Evolutionary conservation across 1,140 invertebrate genomes (phyloP).

Genomic region (Brachionus paranguensis): DNA sequence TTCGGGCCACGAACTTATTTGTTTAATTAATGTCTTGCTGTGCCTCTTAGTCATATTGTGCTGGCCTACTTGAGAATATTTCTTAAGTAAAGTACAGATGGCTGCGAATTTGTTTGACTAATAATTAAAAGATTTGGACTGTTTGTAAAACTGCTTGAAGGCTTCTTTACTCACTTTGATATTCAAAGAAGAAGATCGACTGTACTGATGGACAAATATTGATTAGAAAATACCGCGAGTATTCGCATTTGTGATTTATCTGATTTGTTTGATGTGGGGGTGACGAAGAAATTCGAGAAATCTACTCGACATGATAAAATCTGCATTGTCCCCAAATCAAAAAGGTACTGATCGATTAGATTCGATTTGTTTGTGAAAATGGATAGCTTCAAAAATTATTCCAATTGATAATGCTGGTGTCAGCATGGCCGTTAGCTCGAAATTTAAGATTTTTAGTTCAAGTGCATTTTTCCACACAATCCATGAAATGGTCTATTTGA

Average conservation of each 20-base stretch:
- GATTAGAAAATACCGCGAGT: neutral
- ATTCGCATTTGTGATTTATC: neutral
- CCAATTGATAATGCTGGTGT: neutral
- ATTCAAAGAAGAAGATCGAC: neutral
- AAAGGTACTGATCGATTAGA: neutral
- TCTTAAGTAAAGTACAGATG: conserved; percentile 35
- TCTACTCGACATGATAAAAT: neutral
- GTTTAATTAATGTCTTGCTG: conserved; percentile 30
- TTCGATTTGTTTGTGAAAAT: neutral
- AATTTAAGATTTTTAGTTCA: neutral
- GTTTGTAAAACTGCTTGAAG: conserved; percentile 8
- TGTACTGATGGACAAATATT: neutral
- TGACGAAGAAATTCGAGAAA: neutral
- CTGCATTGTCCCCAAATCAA: neutral
- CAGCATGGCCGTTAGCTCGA: neutral
- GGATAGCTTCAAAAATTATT: neutral
- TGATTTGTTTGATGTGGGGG: neutral
- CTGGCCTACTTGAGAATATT: conserved; percentile 1
- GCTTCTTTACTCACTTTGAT: neutral
- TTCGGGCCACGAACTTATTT: neutral
- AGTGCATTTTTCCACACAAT: neutral
- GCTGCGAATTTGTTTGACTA: conserved; percentile 3
- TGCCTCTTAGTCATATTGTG: conserved; percentile 3
- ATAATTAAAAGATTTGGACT: conserved; percentile 8
- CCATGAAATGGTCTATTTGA: neutral